These are phyloP conservation scores for Pogonus chalceus DNA, from an alignment of 1,140 invertebrate species.

Conservation along the genomic window DNA sequence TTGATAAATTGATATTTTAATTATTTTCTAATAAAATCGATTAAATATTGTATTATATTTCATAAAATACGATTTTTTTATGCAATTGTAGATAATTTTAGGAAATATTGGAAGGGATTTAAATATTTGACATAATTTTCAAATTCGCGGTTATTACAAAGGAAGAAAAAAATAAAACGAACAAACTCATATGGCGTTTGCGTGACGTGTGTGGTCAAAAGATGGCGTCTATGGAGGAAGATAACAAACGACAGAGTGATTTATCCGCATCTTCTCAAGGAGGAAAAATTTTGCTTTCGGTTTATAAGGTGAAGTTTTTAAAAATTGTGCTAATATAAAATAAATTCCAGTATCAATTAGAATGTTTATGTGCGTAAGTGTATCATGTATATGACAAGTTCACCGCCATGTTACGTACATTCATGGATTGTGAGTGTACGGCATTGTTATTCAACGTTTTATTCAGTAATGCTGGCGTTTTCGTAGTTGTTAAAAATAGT, in stretches of 20 bases:
- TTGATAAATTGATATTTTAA: no score
- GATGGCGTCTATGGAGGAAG: constrained; percentile 1
- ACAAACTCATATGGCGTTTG: neutral
- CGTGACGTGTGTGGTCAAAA: constrained; percentile 1
- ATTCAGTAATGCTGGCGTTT: neutral
- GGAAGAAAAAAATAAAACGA: neutral
- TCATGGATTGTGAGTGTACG: neutral
- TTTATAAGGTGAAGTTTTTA: neutral
- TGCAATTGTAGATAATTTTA: no score
- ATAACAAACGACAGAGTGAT: constrained; percentile 3
- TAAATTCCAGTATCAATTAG: neutral
- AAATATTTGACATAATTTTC: no score
- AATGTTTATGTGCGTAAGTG: neutral
- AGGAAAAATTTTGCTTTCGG: neutral
- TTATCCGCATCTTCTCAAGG: neutral
- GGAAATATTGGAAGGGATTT: no score
- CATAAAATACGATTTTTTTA: no score
- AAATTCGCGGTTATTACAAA: neutral
- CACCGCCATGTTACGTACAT: constrained; percentile 2
- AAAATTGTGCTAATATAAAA: neutral
- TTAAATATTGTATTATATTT: no score
- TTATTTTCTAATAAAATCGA: no score
- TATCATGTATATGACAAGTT: neutral
- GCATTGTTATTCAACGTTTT: constrained; percentile 4
- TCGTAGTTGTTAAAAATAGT: neutral